A percentile compares a stretch with the other conserved stretches of the same genome.
Conservation (phyloP, 2,113 vertebrate species). For the Okapia johnstoni region DNA sequence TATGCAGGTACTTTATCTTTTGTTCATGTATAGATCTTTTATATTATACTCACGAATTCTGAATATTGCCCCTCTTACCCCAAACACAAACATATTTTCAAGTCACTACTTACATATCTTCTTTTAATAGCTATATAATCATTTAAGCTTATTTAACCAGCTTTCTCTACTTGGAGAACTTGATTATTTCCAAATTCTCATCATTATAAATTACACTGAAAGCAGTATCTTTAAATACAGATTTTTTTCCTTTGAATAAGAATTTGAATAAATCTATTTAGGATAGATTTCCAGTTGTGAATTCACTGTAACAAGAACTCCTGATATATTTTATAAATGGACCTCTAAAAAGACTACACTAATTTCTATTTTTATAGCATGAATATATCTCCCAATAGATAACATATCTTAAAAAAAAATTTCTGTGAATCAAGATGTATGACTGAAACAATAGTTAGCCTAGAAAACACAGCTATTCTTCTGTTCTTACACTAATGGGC, state of each 20-base stretch:
- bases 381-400: neutral
- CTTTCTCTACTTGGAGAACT: neutral
- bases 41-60: neutral
- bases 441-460: neutral
- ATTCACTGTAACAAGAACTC: neutral
- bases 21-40: neutral
- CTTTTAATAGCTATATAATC: neutral
- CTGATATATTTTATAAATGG: neutral
- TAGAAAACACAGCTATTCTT: neutral
- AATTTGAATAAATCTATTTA: neutral
- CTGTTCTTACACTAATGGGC: neutral
- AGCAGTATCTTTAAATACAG: neutral
- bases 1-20: neutral
- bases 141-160: neutral
- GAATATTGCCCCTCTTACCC: neutral
- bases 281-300: neutral
- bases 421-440: neutral
- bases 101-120: neutral
- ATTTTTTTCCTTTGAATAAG: neutral
- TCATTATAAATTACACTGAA: neutral
- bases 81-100: neutral
- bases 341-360: constrained; percentile 10
- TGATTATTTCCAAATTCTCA: neutral
- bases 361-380: neutral
- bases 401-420: neutral